Percentiles rank a stretch among this genome's conserved stretches.
These are phyloP conservation scores for Rhaphigaster nebulosa DNA, from an alignment of 2,888 invertebrate species.

Conservation along the genomic window DNA sequence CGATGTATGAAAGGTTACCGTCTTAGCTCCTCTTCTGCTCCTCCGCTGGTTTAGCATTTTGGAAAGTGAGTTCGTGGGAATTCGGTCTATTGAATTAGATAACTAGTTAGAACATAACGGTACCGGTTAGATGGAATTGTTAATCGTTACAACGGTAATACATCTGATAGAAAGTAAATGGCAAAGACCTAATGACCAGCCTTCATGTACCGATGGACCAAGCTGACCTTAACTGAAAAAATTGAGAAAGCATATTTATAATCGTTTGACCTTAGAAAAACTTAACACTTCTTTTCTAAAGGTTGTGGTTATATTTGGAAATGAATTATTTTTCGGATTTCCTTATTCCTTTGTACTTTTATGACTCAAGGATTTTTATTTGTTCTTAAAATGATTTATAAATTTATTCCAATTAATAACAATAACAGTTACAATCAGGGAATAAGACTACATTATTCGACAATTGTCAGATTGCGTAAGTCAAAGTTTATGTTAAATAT, in stretches of 20 bases:
- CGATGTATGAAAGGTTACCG: conserved; percentile 39
- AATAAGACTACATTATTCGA: too few species aligned
- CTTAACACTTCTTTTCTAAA: neutral
- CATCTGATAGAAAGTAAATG: neutral
- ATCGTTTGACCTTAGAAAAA: neutral
- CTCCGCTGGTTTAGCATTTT: conserved; percentile 15
- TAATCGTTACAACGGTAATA: conserved; percentile 25
- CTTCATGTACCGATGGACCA: conserved; percentile 12
- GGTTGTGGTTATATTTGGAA: neutral
- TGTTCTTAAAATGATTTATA: neutral
- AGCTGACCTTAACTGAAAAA: conserved; percentile 40
- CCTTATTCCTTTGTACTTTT: neutral
- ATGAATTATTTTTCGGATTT: neutral
- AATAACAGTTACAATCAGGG: too few species aligned
- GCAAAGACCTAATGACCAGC: neutral
- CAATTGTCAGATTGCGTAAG: too few species aligned
- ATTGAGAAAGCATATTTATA: conserved; percentile 41
- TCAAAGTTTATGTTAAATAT: too few species aligned
- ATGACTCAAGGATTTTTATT: neutral
- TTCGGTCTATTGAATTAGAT: conserved; percentile 44
- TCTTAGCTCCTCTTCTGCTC: conserved; percentile 22
- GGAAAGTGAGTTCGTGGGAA: conserved; percentile 40
- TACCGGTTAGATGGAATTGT: neutral
- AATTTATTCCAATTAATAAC: too few species aligned
- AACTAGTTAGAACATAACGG: conserved; percentile 8